A percentile compares a stretch with the other conserved stretches of the same genome.
phyloP scores from a whole-genome alignment of 2,113 vertebrate species.

The Pollimyrus isidori region DNA sequence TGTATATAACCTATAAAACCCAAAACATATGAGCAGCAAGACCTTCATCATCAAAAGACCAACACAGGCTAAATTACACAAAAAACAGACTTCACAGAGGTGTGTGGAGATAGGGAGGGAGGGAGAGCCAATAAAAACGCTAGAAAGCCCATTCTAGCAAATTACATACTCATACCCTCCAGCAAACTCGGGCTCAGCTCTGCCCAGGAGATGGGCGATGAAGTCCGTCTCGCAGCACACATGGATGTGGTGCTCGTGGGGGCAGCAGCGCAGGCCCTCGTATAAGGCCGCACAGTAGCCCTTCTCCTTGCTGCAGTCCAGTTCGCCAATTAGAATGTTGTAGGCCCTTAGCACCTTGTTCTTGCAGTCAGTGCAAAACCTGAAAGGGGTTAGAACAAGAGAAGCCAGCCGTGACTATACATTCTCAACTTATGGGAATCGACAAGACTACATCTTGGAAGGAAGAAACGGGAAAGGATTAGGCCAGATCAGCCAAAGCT shows the following conservation, averaged over 20 bases:
- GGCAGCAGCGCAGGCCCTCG: constrained; percentile 89
- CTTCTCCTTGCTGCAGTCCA: constrained; percentile 92
- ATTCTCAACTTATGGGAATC: background rate
- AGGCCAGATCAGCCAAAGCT: background rate
- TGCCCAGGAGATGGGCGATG: constrained; percentile 87
- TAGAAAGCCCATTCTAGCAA: constrained; percentile 74
- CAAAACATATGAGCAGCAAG: background rate
- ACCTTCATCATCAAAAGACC: background rate
- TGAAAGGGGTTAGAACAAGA: constrained; percentile 34
- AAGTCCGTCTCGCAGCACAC: constrained; percentile 95
- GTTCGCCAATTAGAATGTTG: constrained; percentile 89
- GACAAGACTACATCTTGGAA: background rate
- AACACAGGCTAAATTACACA: background rate
- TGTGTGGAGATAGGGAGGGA: constrained; percentile 18
- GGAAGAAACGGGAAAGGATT: background rate
- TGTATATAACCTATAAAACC: background rate
- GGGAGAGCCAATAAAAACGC: constrained; percentile 60
- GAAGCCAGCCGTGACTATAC: background rate
- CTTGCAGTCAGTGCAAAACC: constrained; percentile 96
- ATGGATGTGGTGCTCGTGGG: constrained; percentile 88
- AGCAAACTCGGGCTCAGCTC: constrained; percentile 92
- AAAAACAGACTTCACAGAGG: background rate
- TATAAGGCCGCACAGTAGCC: constrained; percentile 90
- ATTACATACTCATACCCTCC: constrained; percentile 92
- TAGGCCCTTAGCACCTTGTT: constrained; percentile 91